phyloP scores from a whole-genome alignment of 2,888 invertebrate genomes.

The Ophraella communa region DNA sequence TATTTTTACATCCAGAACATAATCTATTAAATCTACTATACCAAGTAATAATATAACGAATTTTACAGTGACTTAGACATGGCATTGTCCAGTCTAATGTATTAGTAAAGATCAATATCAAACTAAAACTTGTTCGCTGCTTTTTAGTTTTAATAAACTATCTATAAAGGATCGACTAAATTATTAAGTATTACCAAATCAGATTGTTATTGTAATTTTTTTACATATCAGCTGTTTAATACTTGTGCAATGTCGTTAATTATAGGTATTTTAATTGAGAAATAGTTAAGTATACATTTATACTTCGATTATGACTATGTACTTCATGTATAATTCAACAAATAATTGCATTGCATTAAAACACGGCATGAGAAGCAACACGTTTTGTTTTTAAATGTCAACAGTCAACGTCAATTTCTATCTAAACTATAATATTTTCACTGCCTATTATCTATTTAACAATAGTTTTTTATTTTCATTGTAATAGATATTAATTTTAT shows the following conservation, averaged over 20 bases:
- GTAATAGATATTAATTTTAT: neutral
- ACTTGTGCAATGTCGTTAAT: conserved; percentile 2
- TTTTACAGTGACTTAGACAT: too few species aligned
- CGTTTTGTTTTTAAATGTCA: conserved; percentile 4
- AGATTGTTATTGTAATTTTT: neutral
- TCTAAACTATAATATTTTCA: neutral
- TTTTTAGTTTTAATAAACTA: neutral
- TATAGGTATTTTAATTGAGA: conserved; percentile 3
- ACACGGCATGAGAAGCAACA: conserved; percentile 1
- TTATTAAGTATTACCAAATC: neutral
- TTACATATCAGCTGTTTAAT: neutral
- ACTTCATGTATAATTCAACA: conserved; percentile 6
- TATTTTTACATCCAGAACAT: too few species aligned
- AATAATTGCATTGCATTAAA: neutral
- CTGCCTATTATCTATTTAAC: neutral
- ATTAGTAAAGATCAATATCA: too few species aligned
- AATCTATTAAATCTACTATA: too few species aligned
- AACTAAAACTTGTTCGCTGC: neutral
- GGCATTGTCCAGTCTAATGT: too few species aligned
- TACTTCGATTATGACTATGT: neutral
- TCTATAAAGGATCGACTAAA: neutral
- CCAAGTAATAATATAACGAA: too few species aligned
- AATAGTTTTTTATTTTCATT: too few species aligned
- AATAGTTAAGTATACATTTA: conserved; percentile 6
- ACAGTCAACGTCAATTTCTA: neutral